Base-by-base conservation (phyloP, 1,140 invertebrate genomes). In the Scaptodrosophila lebanonensis region DNA sequence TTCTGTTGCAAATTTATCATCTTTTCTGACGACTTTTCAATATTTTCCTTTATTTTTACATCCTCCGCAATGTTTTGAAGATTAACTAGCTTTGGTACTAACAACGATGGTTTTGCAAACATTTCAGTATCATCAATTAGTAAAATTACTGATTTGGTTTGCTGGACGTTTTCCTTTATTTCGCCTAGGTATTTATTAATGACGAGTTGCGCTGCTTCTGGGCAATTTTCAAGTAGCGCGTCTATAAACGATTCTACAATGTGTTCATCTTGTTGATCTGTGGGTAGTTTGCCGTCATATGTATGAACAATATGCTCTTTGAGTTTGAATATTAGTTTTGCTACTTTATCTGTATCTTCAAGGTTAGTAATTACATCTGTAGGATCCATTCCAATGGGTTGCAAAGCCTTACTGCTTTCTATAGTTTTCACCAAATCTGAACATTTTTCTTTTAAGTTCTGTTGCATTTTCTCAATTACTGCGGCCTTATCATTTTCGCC, bases 241-340 rank as follows among this genome's bases (percentile, higher is more conserved):
- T 77, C 71, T 8, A 82, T 70, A 42, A 84, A 58, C 15, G 39
- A 45, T 43, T 84, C 83, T 1, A 77, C 12, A 9, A 53, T 40
- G 33, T 66, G 22, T 1, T 38, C 61, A 4, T 45, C 42, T 6
- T 9, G 3, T 43, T 66, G 36, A 2, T 69, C 53, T 6, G 54
- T 33, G 2, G 17, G 16, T 3, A 48, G 3, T 33, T 53, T 76
- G 2, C 65, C 63, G 44, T 85, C 73, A 35, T 83, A 85, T 0
- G 83, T 85, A n/a, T 85, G 77, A 15, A 85, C 77, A 32, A 85
- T 85, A 12, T 82, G 67, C 13, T 85, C 83, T 20, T 59, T 63
- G 5, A 85, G 11, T 22, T 85, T 82, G 5, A 84, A 85, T 25
- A 85, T 56, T 1, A 50, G 51, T 33, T 85, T 85, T 4, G 56